These are phyloP conservation scores for Mycalesis mineus DNA, from an alignment of 2,888 invertebrate genomes.

Conservation along the genomic window DNA sequence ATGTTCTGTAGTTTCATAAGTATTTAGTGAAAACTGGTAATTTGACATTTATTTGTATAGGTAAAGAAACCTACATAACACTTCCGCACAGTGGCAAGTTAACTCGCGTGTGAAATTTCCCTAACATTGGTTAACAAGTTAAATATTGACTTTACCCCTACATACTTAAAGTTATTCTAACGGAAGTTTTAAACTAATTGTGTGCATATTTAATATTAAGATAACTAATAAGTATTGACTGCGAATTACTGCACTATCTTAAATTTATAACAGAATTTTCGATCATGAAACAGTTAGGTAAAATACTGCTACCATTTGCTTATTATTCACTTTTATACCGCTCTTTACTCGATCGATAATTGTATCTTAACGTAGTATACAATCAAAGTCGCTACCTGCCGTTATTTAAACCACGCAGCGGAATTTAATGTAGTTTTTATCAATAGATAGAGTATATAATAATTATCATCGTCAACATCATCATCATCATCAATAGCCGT, in stretches of 20 bases:
- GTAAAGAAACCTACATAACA: too few species aligned
- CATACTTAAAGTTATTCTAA: not conserved
- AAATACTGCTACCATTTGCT: slow-evolving; percentile 2
- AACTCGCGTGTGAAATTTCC: not conserved
- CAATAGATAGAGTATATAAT: too few species aligned
- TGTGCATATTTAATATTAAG: slow-evolving; percentile 8
- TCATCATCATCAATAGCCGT: too few species aligned
- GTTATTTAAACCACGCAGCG: too few species aligned
- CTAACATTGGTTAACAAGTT: not conserved
- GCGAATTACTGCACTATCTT: slow-evolving; percentile 20
- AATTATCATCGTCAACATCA: too few species aligned
- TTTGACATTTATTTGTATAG: too few species aligned
- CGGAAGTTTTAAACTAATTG: slow-evolving; percentile 3
- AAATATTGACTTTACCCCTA: not conserved
- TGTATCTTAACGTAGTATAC: too few species aligned
- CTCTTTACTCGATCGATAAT: not conserved
- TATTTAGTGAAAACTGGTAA: too few species aligned
- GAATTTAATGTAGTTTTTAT: too few species aligned
- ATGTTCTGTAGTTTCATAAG: too few species aligned
- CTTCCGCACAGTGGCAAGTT: too few species aligned
- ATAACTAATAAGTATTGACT: slow-evolving; percentile 14
- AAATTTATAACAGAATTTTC: slow-evolving; percentile 24
- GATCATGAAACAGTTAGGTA: slow-evolving; percentile 11
- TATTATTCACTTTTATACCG: not conserved
- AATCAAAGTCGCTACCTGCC: too few species aligned